Evolutionary conservation across 2,113 vertebrate species (phyloP), one percentile per base, ranked within the genome.

Genomic region (Perognathus longimembris): DNA sequence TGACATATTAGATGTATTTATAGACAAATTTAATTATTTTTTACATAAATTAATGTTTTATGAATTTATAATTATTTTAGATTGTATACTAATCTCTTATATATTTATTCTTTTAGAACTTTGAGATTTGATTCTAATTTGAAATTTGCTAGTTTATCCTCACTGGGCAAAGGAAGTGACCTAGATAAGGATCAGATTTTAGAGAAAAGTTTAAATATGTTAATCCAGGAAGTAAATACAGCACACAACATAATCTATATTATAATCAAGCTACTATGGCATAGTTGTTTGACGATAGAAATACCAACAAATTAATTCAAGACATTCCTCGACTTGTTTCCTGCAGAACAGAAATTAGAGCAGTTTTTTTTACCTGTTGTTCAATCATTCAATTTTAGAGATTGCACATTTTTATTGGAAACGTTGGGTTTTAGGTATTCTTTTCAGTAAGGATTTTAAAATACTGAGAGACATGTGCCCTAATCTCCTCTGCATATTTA

Each of bases 41-140:
- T 87, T 89, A 73, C 18, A 93, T 63, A 88, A 59, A 95, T 91
- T 94, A 95, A 82, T 95, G 92, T 30, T 38, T 95, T 81, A 88
- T 92, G 63, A 90, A 85, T 91, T 96, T 7, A 42, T 38, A 54
- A 79, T 94, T 69, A 95, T 85, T 95, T 81, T 88, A 45, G 36
- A 90, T 78, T 85, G 84, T 93, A 91, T 71, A 88, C 45, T 76
- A n/a, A n/a, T n/a, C n/a, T 70, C n/a, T 95, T 64, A 54, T 92
- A 70, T 90, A 94, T 66, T 91, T 57, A 94, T 92, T 92, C 78
- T 64, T 90, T 95, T 94, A 88, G 85, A 94, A 96, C 91, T 90
- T 75, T 95, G 50, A 91, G 82, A 93, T 84, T 95, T 94, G 63
- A 87, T 86, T 88, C 5, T 82, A 79, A 89, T 94, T 88, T 95